Evolutionary conservation across 1,140 invertebrate species (phyloP), one percentile per base, ranked within the genome.

Genomic region (Calephelis nemesis): DNA sequence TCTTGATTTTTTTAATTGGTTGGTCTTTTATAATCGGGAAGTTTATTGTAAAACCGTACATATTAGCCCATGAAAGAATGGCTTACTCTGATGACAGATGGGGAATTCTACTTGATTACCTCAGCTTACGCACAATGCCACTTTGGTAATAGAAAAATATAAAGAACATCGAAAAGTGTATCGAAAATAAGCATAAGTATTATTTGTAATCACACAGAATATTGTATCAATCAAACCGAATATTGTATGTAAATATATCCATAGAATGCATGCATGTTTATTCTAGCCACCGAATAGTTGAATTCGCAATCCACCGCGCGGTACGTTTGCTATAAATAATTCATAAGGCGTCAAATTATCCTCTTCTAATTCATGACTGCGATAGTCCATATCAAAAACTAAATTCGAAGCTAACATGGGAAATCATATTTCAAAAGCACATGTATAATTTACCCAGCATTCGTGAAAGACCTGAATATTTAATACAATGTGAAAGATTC

Each of bases 321-420:
- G 65, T 64, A 64, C 52, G 50, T 54, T 67, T 60, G 52, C 65
- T 67, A 67, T 67, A 47, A 67, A 67, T 60, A 58, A 67, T 67
- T 67, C 52, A 67, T 67, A 60, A 67, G 65, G 65, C 65, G 15
- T 40, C 65, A 58, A 67, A 67, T 58, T 60, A 67, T 67, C 54
- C 65, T 47, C 65, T 48, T 64, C 63, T 45, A 49, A 64, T 47
- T 64, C 47, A 64, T 49, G 45, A 30, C 52, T 40, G 50, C 52
- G 42, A 67, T 67, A 39, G 54, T 54, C 52, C 52, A 30, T 40
- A 50, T 65, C 50, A 30, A 52, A 40, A n/a, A 13, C 65, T 60
- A 60, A 40, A 40, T n/a, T 8, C 12, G 39, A 39, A 39, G 12
- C n/a, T 60, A 12, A 12, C 39, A 13, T 7, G 39, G 58, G 5